Conservation (phyloP, 2,113 vertebrate genomes). For the Crotophaga sulcirostris region DNA sequence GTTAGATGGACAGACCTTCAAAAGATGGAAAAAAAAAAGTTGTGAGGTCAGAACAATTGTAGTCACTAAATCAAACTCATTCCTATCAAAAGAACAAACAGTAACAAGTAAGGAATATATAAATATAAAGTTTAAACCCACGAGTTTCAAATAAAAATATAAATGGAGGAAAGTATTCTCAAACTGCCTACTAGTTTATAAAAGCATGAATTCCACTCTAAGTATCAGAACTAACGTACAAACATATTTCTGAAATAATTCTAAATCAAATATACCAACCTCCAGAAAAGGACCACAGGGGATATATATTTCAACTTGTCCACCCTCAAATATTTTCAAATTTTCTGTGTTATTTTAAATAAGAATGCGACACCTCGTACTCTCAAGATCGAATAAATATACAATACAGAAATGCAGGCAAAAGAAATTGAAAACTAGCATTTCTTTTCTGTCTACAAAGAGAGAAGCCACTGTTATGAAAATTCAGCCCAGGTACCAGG, state of each 20-base stretch:
- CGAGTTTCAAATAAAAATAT: neutral
- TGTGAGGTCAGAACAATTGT: neutral
- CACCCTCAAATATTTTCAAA: neutral
- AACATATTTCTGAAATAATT: neutral
- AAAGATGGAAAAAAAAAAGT: neutral
- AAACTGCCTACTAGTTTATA: neutral
- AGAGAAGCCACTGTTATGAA: neutral
- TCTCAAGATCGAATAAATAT: accelerated
- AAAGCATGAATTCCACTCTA: neutral
- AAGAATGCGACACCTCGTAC: neutral
- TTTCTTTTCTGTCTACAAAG: neutral
- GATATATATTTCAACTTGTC: neutral
- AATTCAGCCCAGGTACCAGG: neutral
- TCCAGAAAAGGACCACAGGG: neutral
- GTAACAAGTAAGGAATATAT: neutral
- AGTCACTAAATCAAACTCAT: neutral
- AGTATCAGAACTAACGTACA: neutral
- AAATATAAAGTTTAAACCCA: neutral
- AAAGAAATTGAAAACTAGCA: neutral
- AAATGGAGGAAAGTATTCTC: neutral
- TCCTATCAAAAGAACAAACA: neutral
- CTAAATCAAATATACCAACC: neutral
- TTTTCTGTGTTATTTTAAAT: neutral
- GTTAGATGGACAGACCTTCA: neutral
- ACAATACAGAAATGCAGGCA: neutral